Evolutionary conservation across 2,888 invertebrate genomes (phyloP), one percentile per base, ranked within the genome.

Genomic region (Spodoptera exigua): DNA sequence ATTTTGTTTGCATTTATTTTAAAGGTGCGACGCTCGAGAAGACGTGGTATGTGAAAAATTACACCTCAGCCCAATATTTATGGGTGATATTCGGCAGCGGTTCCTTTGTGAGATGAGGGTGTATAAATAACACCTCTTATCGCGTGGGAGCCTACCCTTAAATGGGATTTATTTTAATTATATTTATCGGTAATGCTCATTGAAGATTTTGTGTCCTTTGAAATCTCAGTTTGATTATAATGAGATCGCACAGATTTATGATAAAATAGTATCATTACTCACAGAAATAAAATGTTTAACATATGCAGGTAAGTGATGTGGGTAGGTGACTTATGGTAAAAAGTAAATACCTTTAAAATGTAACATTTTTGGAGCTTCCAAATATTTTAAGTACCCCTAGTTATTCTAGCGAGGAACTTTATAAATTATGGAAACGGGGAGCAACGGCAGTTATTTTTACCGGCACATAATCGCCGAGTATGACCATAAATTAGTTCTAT

Each of bases 1-100:
- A 93, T 93, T 94, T 94, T 93, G 93, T 94, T 93, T 94, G 94
- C 94, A 93, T 94, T 94, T 93, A 93, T 94, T 94, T 94, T 93
- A 92, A 94, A 94, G 94, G 93, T 93, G 94, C 93, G 94, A 93
- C 93, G 93, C 89, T 89, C 92, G 90, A 88, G 85, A 84, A 90
- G 93, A 92, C 91, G 87, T 91, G 94, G 94, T 93, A 94, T 94
- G 94, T 94, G 94, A 94, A 93, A 94, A 94, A 94, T 93, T 94
- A 94, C 94, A 94, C 94, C 93, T 93, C 92, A 91, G 89, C 85
- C 93, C 94, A 94, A 94, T 94, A 94, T 94, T 94, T 94, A 94
- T 94, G 94, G 94, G 91, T 93, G 93, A 94, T 94, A 94, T 94
- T 94, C 93, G 93, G 94, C 93, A 92, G 94, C 93, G 94, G 94